A percentile compares a stretch with the other conserved stretches of the same genome.
Conservation (phyloP, 2,797 vertebrate species). For the Melanotaenia trifasciata region DNA sequence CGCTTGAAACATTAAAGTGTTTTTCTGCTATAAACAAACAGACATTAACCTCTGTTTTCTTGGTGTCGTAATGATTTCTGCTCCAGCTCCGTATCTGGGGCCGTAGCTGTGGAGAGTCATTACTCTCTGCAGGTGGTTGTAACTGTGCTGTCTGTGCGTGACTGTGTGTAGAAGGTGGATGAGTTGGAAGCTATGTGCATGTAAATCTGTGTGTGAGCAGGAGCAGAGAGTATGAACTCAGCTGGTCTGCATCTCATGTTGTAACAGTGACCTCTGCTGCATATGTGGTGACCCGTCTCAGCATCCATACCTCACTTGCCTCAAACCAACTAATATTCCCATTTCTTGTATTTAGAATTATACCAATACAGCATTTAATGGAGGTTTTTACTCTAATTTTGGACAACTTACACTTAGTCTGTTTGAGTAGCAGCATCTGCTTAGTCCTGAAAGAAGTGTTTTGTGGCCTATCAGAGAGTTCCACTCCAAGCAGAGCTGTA, state of each 20-base stretch:
- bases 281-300: constrained; percentile 34
- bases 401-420: constrained; percentile 22
- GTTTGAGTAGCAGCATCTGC: constrained; percentile 35
- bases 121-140: constrained; percentile 29
- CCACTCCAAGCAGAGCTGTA: constrained; percentile 50
- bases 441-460: constrained; percentile 53
- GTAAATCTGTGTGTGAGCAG: constrained; percentile 15
- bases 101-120: constrained; percentile 33
- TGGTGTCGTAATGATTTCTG: constrained; percentile 48
- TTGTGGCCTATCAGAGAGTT: constrained; percentile 38
- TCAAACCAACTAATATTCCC: neutral
- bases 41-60: constrained; percentile 13
- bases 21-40: neutral
- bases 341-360: neutral
- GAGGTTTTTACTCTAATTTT: constrained; percentile 12
- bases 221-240: constrained; percentile 21
- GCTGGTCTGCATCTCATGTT: constrained; percentile 59
- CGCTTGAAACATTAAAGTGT: neutral
- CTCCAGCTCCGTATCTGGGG: constrained; percentile 29
- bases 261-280: constrained; percentile 80
- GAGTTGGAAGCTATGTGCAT: constrained; percentile 29
- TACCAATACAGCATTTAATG: neutral
- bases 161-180: constrained; percentile 21
- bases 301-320: constrained; percentile 8
- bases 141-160: constrained; percentile 10